These are phyloP conservation scores for Nettapus auritus DNA, from an alignment of 2,113 vertebrate species.

Conservation along the genomic window DNA sequence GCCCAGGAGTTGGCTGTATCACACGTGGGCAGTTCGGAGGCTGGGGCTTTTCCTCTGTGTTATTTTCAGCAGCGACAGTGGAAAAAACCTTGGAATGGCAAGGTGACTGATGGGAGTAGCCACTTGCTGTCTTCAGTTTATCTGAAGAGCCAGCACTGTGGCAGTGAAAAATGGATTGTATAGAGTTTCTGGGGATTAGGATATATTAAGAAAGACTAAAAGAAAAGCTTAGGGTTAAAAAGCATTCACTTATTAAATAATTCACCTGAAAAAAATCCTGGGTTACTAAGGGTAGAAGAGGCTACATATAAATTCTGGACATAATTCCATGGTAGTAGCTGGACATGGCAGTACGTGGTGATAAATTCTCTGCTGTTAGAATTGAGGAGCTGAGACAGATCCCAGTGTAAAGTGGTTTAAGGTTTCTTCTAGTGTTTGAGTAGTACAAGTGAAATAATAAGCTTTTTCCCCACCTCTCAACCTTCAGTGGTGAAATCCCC, in stretches of 20 bases:
- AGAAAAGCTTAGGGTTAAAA: not conserved
- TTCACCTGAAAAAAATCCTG: not conserved
- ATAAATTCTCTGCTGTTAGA: not conserved
- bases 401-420: constrained; percentile 26
- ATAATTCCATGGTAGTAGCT: not conserved
- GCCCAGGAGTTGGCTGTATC: constrained; percentile 15
- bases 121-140: not conserved
- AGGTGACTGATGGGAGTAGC: not conserved
- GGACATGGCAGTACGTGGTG: not conserved
- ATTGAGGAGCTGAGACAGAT: not conserved
- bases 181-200: not conserved
- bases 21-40: not conserved
- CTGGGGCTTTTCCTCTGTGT: constrained; percentile 49
- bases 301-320: not conserved
- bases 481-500: constrained; percentile 10
- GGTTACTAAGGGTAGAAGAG: not conserved
- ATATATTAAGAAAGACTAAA: not conserved
- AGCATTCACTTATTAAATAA: not conserved
- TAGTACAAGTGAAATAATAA: constrained; percentile 29
- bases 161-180: not conserved
- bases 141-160: not conserved
- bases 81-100: not conserved
- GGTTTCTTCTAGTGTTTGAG: constrained; percentile 2
- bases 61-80: constrained; percentile 19
- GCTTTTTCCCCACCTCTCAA: not conserved